These are phyloP conservation scores for Drosophila koepferae DNA, from an alignment of 2,888 invertebrate species.

Conservation along the genomic window DNA sequence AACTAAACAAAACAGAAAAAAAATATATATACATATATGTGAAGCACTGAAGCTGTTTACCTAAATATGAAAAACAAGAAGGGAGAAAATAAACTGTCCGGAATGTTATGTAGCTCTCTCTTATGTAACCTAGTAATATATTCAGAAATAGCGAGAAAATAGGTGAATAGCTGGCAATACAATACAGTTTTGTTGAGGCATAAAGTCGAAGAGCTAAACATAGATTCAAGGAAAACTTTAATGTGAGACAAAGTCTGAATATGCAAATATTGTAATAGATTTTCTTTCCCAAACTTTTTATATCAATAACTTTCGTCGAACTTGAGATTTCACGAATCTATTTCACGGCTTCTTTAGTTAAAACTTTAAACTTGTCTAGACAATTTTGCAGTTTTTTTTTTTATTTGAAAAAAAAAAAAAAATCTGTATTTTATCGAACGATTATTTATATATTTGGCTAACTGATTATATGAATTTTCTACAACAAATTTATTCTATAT, in stretches of 20 bases:
- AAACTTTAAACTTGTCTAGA: no score
- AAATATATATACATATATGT: not conserved
- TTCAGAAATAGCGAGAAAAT: conserved; percentile 17
- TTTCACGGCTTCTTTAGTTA: no score
- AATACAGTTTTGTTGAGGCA: not conserved
- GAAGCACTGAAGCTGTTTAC: conserved; percentile 34
- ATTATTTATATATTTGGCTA: no score
- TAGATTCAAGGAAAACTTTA: not conserved
- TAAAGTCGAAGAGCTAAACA: not conserved
- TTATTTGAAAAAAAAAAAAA: no score
- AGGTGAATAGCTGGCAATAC: conserved; percentile 6
- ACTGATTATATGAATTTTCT: no score
- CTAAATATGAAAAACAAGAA: conserved; percentile 38
- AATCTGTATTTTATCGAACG: no score
- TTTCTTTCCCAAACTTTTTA: no score
- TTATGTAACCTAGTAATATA: conserved; percentile 21
- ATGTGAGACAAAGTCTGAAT: not conserved
- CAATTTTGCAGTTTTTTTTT: no score
- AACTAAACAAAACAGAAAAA: conserved; percentile 12
- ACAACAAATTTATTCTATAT: no score
- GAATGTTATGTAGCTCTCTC: conserved; percentile 15
- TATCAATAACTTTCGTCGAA: no score
- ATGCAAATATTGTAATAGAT: not conserved
- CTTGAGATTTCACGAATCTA: no score
- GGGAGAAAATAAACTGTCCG: conserved; percentile 15